Percentiles rank a stretch among this genome's conserved stretches.
phyloP scores from a whole-genome alignment of 2,113 vertebrate species.

The Indri indri region DNA sequence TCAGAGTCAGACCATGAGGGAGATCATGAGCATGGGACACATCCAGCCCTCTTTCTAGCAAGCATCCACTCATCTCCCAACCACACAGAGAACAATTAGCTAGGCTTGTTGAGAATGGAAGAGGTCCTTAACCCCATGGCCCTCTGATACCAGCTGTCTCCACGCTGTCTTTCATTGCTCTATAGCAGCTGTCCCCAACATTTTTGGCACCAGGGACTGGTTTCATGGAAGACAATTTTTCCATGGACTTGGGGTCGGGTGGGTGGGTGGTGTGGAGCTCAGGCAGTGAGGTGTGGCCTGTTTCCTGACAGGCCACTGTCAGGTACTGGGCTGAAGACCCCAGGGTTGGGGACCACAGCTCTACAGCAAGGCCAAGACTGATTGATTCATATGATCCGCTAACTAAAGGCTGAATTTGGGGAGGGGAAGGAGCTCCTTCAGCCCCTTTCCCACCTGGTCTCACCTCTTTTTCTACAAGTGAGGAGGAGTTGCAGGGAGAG shows the following conservation, averaged over 20 bases:
- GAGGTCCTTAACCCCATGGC: not conserved
- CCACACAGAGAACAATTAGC: not conserved
- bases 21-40: not conserved
- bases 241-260: too few relatives aligned
- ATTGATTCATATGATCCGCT: not conserved
- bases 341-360: too few relatives aligned
- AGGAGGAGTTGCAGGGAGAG: not conserved
- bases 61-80: not conserved
- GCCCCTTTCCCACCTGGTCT: not conserved
- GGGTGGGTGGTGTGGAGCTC: too few relatives aligned
- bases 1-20: not conserved
- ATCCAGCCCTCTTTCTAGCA: not conserved
- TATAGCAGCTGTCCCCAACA: not conserved
- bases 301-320: too few relatives aligned
- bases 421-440: not conserved
- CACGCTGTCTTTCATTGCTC: not conserved
- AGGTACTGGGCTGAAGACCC: too few relatives aligned
- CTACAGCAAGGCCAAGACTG: not conserved
- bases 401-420: not conserved
- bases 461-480: not conserved
- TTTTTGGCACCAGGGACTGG: too few relatives aligned
- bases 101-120: not conserved
- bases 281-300: too few relatives aligned
- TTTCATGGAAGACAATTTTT: too few relatives aligned
- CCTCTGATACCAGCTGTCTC: not conserved